Conservation (phyloP, 2,113 vertebrate genomes). For the Pelecanus crispus region DNA sequence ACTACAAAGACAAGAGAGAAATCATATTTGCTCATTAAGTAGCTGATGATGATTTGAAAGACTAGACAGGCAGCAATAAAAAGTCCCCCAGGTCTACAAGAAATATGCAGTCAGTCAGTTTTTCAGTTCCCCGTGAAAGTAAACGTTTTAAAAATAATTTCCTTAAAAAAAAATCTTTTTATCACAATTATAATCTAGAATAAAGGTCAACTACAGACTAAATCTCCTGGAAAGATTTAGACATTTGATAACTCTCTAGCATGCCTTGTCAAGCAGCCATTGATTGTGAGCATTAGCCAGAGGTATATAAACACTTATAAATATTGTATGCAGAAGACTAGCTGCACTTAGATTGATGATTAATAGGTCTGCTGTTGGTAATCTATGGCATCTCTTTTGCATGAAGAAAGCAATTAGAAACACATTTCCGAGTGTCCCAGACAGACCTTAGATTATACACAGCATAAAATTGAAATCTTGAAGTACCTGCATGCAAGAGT, state of each 20-base stretch:
- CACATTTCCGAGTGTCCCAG: conserved; percentile 64
- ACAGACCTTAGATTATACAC: conserved; percentile 45
- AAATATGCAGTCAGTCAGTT: neutral
- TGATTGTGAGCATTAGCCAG: conserved; percentile 60
- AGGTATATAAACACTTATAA: conserved; percentile 66
- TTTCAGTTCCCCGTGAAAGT: neutral
- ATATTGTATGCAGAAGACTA: conserved; percentile 66
- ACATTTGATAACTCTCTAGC: neutral
- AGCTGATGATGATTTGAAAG: neutral
- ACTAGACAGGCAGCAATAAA: neutral
- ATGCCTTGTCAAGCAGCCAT: conserved; percentile 33
- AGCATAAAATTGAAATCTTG: conserved; percentile 65
- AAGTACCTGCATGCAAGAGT: neutral
- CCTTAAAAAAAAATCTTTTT: neutral
- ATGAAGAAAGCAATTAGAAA: conserved; percentile 77
- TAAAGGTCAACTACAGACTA: conserved; percentile 14
- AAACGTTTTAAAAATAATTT: neutral
- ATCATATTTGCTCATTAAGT: conserved; percentile 5
- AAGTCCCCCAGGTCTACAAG: neutral
- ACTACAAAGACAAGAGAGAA: neutral
- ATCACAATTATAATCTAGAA: conserved; percentile 25
- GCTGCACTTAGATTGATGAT: conserved; percentile 70
- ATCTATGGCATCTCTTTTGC: conserved; percentile 72
- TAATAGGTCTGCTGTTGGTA: conserved; percentile 68
- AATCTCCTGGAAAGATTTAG: conserved; percentile 25